Conservation (phyloP, 2,797 vertebrate species). For the Glossophaga mutica region DNA sequence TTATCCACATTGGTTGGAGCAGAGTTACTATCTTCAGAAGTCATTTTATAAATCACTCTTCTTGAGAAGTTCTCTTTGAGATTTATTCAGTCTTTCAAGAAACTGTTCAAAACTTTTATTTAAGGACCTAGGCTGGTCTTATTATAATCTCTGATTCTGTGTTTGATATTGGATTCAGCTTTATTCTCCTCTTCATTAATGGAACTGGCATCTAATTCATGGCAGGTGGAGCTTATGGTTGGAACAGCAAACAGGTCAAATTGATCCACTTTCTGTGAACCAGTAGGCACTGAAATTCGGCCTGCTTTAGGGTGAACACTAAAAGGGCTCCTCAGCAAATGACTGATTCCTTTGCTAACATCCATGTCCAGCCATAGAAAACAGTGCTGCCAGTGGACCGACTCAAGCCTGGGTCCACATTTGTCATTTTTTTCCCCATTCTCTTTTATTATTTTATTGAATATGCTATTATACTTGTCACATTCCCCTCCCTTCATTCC, state of each 20-base stretch:
- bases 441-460: too few relatives aligned
- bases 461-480: too few relatives aligned
- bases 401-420: constrained; percentile 80
- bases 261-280: background rate
- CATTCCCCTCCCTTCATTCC: too few relatives aligned
- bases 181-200: background rate
- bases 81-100: constrained; percentile 87
- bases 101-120: constrained; percentile 90
- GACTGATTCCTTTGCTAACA: constrained; percentile 95
- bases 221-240: background rate
- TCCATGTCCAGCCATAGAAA: constrained; percentile 95
- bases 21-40: constrained; percentile 70
- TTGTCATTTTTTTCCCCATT: constrained; percentile 64
- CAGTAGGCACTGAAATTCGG: constrained; percentile 55
- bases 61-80: constrained; percentile 86
- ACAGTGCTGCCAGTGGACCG: constrained; percentile 94
- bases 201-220: background rate
- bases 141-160: constrained; percentile 89
- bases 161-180: background rate
- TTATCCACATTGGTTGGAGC: constrained; percentile 29
- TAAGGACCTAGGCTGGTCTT: constrained; percentile 92
- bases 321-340: constrained; percentile 96
- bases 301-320: constrained; percentile 98
- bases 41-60: constrained; percentile 83
- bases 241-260: background rate